A percentile compares a stretch with the other conserved stretches of the same genome.
phyloP scores from a whole-genome alignment of 2,113 vertebrate genomes.

The Nasalis larvatus region DNA sequence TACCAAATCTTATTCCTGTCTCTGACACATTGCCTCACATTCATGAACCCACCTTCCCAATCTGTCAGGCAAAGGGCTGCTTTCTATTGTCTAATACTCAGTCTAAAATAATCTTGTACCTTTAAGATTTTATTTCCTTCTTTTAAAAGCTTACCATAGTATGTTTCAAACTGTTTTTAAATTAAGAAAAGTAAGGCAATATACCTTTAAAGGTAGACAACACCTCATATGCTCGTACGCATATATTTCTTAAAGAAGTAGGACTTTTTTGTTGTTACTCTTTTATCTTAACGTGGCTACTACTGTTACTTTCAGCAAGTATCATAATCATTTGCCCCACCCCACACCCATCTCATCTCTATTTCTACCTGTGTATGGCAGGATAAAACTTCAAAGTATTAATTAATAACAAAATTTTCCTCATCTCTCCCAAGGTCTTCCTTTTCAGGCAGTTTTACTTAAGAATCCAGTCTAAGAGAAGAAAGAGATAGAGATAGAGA shows the following conservation, averaged over 20 bases:
- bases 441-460: not conserved
- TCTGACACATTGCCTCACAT: not conserved
- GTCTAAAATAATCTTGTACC: not conserved
- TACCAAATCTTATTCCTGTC: not conserved
- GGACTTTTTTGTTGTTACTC: not conserved
- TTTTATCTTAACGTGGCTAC: not conserved
- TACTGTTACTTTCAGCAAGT: conserved; percentile 8
- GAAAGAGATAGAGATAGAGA: not conserved
- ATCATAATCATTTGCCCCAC: not conserved
- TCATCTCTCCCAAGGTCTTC: not conserved
- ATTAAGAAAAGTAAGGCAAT: not conserved
- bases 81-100: not conserved
- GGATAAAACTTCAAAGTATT: not conserved
- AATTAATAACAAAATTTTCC: not conserved
- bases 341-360: not conserved
- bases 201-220: not conserved
- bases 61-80: not conserved
- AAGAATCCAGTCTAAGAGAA: not conserved
- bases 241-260: conserved; percentile 1
- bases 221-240: not conserved
- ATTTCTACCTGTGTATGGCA: not conserved
- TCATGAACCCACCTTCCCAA: not conserved
- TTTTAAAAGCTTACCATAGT: conserved; percentile 3
- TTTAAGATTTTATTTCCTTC: conserved; percentile 9
- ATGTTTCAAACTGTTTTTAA: conserved; percentile 8